Evolutionary conservation across 2,113 vertebrate genomes (phyloP), one percentile per base, ranked within the genome.

Genomic region (Proteles cristata): DNA sequence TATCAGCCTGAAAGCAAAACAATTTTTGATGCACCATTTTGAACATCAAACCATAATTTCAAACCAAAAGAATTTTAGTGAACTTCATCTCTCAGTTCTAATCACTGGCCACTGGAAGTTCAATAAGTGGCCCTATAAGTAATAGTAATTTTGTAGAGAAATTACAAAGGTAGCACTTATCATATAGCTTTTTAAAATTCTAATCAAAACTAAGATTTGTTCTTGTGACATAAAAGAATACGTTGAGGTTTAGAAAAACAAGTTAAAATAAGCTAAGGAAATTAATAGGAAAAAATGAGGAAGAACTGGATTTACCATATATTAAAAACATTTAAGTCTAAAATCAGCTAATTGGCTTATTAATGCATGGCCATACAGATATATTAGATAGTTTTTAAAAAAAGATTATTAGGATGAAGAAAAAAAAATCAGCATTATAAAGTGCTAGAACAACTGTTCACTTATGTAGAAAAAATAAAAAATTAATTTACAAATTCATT

Each of bases 191-290:
- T 96, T 71, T n/a, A 58, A 31, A 89, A 86, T 58, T 82, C 3
- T 35, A 88, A 86, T 8, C 17, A 92, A 96, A 95, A 93, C 28
- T 48, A 88, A 80, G 76, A 82, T 92, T 66, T 97, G 25, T 97
- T 92, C 25, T 33, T 53, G 17, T 66, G 88, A 82, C 23, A 88
- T 58, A 26, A 81, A 9, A 79, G 61, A 88, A 95, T 81, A 11
- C 31, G 35, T 81, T 58, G 69, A 73, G 66, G 12, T 76, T 92
- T 92, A 95, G 55, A 39, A 89, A 85, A 96, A 55, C n/a, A 95
- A 90, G 74, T 68, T 55, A 74, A 91, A 92, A 81, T 92, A 85
- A 93, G 73, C 65, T 80, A 73, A 65, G n/a, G 23, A 92, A 95
- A 92, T 74, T 65, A 76, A 74, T 45, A 2, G 16, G 16, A 26